Conservation (phyloP, 2,888 invertebrate species). For the Subacronicta megacephala region DNA sequence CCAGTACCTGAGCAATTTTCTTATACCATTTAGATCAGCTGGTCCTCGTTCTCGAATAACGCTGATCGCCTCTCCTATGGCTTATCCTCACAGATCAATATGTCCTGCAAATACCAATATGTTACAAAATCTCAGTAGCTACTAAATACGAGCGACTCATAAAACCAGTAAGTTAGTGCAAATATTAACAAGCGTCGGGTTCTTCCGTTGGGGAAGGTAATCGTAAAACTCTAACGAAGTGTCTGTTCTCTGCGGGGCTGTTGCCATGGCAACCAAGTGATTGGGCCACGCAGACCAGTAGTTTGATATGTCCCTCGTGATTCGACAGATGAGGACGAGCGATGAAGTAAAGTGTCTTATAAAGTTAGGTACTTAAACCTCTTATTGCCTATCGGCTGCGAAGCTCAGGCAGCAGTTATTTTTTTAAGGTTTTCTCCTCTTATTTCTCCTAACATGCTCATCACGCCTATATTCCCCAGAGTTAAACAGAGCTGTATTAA, state of each 20-base stretch:
- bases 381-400: too few species aligned
- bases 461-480: too few species aligned
- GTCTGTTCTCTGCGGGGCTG: constrained; percentile 21
- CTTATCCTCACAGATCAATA: too few species aligned
- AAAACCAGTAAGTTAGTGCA: constrained; percentile 5
- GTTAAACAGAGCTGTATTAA: too few species aligned
- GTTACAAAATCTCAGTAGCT: neutral
- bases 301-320: constrained; percentile 8
- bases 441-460: too few species aligned
- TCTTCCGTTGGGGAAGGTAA: constrained; percentile 19
- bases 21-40: too few species aligned
- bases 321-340: neutral
- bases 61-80: too few species aligned
- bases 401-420: too few species aligned
- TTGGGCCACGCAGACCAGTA: neutral
- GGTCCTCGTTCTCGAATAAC: too few species aligned
- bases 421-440: too few species aligned
- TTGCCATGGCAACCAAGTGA: constrained; percentile 13
- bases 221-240: constrained; percentile 41
- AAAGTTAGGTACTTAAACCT: neutral
- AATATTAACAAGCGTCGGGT: constrained; percentile 39
- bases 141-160: neutral
- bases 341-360: neutral
- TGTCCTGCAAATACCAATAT: too few species aligned
- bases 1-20: too few species aligned